Percentiles rank a stretch among this genome's conserved stretches.
Evolutionary conservation across 2,888 invertebrate species (phyloP).

Genomic region (Poecilobothrus nobilitatus): DNA sequence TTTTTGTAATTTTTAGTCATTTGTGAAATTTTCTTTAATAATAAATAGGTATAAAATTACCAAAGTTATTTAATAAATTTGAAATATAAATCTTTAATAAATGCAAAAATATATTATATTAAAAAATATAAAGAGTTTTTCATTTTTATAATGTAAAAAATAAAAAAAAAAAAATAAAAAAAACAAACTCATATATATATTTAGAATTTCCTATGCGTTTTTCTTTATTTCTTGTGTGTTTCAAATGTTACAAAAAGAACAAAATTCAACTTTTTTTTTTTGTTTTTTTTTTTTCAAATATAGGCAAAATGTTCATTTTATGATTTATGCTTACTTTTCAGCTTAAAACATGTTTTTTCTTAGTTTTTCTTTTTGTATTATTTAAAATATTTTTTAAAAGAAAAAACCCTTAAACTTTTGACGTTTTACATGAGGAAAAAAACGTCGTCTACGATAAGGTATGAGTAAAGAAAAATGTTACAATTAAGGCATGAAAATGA

Average conservation of each 20-base stretch:
- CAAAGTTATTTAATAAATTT: background rate
- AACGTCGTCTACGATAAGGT: too few relatives aligned
- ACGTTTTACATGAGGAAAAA: background rate
- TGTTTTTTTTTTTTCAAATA: background rate
- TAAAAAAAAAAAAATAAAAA: too few relatives aligned
- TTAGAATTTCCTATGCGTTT: background rate
- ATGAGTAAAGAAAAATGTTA: too few relatives aligned
- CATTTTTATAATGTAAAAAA: too few relatives aligned
- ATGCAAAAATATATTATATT: too few relatives aligned
- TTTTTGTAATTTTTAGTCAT: background rate
- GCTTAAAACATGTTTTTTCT: too few relatives aligned
- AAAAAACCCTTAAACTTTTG: background rate
- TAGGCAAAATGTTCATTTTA: conserved; percentile 1
- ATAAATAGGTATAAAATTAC: background rate
- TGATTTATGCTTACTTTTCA: conserved; percentile 3
- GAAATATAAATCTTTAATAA: too few relatives aligned
- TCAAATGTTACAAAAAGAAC: background rate
- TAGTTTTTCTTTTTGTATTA: too few relatives aligned
- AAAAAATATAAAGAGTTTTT: too few relatives aligned
- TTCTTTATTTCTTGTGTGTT: background rate
- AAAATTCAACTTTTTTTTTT: too few relatives aligned
- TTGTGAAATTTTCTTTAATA: background rate
- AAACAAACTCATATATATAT: too few relatives aligned
- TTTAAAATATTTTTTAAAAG: background rate
- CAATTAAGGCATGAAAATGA: too few relatives aligned